Conservation (phyloP, 2,888 invertebrate genomes). For the Volucella zonaria region DNA sequence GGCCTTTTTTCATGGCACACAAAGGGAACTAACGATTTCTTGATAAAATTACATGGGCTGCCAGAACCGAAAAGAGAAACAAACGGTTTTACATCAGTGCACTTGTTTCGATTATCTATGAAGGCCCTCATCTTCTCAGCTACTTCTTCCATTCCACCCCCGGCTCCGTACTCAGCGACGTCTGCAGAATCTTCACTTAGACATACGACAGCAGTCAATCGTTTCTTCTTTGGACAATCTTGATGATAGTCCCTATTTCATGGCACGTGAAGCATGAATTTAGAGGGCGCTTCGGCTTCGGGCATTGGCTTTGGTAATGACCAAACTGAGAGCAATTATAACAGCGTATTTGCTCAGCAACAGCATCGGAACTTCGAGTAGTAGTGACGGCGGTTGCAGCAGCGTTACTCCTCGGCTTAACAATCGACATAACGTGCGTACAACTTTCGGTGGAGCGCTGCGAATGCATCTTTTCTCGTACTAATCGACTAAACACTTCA, state of each 20-base stretch:
- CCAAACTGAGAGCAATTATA: not conserved
- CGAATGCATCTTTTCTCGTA: not conserved
- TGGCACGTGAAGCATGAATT: not conserved
- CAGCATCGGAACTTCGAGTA: not conserved
- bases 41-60: not conserved
- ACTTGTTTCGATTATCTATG: conserved; percentile 1
- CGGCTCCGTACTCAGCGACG: not conserved
- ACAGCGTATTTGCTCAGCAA: not conserved
- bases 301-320: not conserved
- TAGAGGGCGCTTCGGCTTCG: not conserved
- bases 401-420: not conserved
- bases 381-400: not conserved
- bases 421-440: not conserved
- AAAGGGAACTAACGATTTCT: not conserved
- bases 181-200: not conserved
- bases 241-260: not conserved
- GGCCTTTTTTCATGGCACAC: not conserved
- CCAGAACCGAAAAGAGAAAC: not conserved
- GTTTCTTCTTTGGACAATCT: not conserved
- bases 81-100: not conserved
- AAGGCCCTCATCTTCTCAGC: not conserved
- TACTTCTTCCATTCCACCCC: not conserved
- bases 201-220: not conserved
- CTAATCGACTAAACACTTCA: not conserved
- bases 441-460: not conserved